Conservation (phyloP, 2,797 vertebrate species). For the Channa striata region DNA sequence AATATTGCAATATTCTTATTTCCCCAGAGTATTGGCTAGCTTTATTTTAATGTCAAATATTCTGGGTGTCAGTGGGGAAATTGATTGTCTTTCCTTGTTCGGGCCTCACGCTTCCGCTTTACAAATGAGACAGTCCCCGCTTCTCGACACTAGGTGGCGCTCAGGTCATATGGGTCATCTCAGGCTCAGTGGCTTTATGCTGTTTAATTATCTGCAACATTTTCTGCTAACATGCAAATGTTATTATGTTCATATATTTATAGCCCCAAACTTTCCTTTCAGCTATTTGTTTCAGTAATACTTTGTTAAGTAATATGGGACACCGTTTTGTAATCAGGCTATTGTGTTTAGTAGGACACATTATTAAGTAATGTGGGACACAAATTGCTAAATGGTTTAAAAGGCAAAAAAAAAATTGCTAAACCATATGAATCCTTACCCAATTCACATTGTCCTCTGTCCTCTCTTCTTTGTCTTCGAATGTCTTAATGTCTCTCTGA, state of each 20-base stretch:
- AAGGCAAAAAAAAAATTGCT: not conserved
- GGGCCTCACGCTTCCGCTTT: conserved; percentile 38
- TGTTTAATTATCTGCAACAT: not conserved
- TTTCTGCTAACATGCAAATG: not conserved
- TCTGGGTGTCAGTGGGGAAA: not conserved
- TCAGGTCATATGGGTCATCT: conserved; percentile 23
- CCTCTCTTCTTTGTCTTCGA: not conserved
- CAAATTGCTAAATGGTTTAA: conserved; percentile 2
- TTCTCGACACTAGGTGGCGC: conserved; percentile 69
- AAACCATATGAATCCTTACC: conserved; percentile 5
- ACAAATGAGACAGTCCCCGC: conserved; percentile 17
- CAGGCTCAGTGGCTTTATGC: too few species aligned
- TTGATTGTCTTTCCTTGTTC: conserved; percentile 4
- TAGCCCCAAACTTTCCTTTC: not conserved
- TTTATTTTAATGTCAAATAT: too few species aligned
- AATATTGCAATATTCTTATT: too few species aligned
- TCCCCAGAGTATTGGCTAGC: too few species aligned
- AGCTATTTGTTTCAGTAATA: not conserved
- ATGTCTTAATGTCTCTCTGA: not conserved
- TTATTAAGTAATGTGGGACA: conserved; percentile 1
- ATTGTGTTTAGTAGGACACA: not conserved
- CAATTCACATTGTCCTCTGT: conserved; percentile 3
- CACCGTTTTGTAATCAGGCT: not conserved
- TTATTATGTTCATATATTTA: not conserved
- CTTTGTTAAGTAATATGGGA: not conserved